Conservation (phyloP, 2,113 vertebrate genomes). For the Butastur rufipennis region DNA sequence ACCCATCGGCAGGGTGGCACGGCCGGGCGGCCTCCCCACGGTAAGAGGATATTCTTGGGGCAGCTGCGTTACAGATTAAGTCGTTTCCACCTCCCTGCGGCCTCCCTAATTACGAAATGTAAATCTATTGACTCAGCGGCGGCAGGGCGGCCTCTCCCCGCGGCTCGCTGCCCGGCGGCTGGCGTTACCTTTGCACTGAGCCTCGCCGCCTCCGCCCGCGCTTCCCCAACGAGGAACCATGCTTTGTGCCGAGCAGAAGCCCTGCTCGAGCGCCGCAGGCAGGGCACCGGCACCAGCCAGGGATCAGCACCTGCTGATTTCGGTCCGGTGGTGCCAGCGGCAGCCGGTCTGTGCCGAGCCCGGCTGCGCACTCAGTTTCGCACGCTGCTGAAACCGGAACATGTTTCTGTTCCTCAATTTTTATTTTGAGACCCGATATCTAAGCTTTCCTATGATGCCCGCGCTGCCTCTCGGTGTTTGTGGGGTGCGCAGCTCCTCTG, state of each 20-base stretch:
- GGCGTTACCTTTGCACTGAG: neutral
- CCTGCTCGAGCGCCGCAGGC: fast-evolving
- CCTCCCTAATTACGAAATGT: slow-evolving; percentile 13
- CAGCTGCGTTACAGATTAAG: neutral
- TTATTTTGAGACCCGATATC: neutral
- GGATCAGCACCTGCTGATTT: slow-evolving; percentile 41
- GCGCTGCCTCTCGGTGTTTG: neutral
- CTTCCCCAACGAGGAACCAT: fast-evolving
- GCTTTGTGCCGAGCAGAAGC: neutral
- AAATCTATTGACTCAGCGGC: neutral
- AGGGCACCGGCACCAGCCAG: no score
- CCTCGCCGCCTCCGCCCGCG: neutral
- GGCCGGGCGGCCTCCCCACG: neutral
- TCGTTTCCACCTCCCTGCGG: neutral
- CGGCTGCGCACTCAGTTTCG: neutral
- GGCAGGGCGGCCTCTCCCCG: neutral
- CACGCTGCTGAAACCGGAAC: neutral
- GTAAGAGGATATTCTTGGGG: slow-evolving; percentile 13
- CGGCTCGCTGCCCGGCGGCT: neutral
- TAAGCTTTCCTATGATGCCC: neutral
- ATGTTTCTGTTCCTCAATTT: slow-evolving; percentile 53
- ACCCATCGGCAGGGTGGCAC: fast-evolving
- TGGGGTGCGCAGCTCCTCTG: neutral
- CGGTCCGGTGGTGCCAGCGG: neutral
- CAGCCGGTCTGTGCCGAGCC: neutral